Evolutionary conservation across 2,113 vertebrate species (phyloP).

Genomic region (Fulica atra): DNA sequence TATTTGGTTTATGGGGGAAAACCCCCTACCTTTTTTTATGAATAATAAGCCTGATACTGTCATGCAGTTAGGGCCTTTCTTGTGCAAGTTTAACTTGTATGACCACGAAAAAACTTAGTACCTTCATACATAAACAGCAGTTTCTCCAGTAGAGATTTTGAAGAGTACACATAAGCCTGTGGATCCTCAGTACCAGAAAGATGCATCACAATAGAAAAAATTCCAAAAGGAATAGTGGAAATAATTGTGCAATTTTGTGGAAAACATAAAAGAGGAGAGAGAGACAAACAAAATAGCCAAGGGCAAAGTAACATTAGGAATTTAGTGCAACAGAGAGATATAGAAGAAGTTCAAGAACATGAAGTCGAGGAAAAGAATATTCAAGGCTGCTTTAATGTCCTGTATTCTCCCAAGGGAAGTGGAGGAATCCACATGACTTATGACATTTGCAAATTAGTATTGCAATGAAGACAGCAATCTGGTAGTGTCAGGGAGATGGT

Average conservation of each 20-base stretch:
- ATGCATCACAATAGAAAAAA: not conserved
- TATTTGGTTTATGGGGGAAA: not conserved
- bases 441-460: conserved; percentile 7
- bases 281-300: not conserved
- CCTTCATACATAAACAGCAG: not conserved
- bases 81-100: not conserved
- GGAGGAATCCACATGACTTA: not conserved
- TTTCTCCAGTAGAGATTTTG: not conserved
- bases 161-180: not conserved
- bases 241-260: not conserved
- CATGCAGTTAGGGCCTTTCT: not conserved
- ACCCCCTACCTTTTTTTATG: rapidly evolving
- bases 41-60: not conserved
- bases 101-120: not conserved
- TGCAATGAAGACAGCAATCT: not conserved
- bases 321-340: not conserved
- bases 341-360: not conserved
- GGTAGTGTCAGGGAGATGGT: not conserved
- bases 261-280: not conserved
- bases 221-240: not conserved
- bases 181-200: not conserved
- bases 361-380: conserved; percentile 25
- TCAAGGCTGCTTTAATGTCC: not conserved
- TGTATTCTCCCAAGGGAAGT: not conserved
- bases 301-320: not conserved